phyloP scores from a whole-genome alignment of 2,113 vertebrate species.

The Nycticorax nycticorax region DNA sequence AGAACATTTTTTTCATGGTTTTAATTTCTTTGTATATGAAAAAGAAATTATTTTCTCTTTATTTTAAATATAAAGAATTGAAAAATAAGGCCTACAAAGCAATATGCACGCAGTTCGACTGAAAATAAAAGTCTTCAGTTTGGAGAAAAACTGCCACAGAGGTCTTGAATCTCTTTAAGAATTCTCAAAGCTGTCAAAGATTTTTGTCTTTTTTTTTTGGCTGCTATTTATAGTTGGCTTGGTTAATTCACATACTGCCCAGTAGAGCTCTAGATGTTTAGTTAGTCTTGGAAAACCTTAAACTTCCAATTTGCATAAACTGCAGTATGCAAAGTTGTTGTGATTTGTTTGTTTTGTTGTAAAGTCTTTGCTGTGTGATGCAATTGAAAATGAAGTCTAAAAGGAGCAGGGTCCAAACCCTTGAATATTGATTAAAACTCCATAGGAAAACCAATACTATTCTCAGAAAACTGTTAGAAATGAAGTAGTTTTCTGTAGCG shows the following conservation, averaged over 20 bases:
- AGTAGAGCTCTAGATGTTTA: background rate
- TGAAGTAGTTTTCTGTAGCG: background rate
- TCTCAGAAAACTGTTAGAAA: background rate
- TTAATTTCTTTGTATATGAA: background rate
- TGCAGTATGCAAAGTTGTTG: conserved; percentile 39
- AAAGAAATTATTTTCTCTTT: background rate
- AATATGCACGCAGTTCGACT: background rate
- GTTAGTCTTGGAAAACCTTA: background rate
- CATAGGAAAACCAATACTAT: background rate
- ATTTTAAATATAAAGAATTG: background rate
- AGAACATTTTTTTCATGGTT: background rate
- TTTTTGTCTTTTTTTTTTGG: background rate
- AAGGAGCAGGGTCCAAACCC: background rate
- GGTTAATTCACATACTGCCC: conserved; percentile 21
- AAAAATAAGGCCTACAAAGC: background rate
- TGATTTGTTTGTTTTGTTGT: background rate
- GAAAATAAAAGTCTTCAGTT: background rate
- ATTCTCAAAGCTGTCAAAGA: background rate
- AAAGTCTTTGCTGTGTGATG: background rate
- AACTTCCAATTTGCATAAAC: background rate
- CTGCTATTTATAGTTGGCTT: conserved; percentile 43
- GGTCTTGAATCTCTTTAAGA: background rate
- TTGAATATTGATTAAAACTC: background rate
- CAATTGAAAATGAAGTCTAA: background rate
- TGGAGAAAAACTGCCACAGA: background rate